Conservation (phyloP, 2,888 invertebrate species). For the Rhyacophila evoluta region DNA sequence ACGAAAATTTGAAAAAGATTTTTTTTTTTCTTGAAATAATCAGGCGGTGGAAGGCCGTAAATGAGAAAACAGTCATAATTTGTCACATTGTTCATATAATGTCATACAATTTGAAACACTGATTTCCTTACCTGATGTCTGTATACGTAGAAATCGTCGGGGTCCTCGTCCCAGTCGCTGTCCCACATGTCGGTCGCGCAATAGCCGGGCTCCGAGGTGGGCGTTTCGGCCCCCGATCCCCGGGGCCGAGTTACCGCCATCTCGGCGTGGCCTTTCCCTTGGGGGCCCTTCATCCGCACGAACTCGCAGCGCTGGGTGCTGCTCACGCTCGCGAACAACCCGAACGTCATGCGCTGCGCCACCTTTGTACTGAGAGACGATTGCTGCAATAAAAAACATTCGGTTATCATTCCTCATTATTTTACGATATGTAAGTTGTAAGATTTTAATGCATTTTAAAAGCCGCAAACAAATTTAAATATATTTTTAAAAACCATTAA, state of each 20-base stretch:
- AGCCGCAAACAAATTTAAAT: no score
- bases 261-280: slow-evolving; percentile 96
- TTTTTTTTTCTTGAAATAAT: no score
- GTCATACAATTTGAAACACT: no score
- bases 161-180: slow-evolving; percentile 88
- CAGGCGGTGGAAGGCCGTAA: no score
- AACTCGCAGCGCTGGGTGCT: slow-evolving; percentile 93
- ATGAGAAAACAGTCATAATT: no score
- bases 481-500: no score
- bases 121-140: slow-evolving; percentile 74
- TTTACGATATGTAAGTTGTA: no score
- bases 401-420: no score
- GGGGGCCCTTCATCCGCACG: slow-evolving; percentile 97
- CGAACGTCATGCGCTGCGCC: slow-evolving; percentile 96
- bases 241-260: slow-evolving; percentile 96
- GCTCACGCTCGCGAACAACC: slow-evolving; percentile 78
- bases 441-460: no score
- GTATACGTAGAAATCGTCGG: slow-evolving; percentile 86
- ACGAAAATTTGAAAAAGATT: no score
- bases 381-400: slow-evolving; percentile 71
- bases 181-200: slow-evolving; percentile 91
- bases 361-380: slow-evolving; percentile 94
- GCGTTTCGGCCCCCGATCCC: slow-evolving; percentile 94
- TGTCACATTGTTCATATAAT: no score
- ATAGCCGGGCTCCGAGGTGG: slow-evolving; percentile 90